These are phyloP conservation scores for Ecliptopera silaceata DNA, from an alignment of 2,888 invertebrate species.

Conservation along the genomic window DNA sequence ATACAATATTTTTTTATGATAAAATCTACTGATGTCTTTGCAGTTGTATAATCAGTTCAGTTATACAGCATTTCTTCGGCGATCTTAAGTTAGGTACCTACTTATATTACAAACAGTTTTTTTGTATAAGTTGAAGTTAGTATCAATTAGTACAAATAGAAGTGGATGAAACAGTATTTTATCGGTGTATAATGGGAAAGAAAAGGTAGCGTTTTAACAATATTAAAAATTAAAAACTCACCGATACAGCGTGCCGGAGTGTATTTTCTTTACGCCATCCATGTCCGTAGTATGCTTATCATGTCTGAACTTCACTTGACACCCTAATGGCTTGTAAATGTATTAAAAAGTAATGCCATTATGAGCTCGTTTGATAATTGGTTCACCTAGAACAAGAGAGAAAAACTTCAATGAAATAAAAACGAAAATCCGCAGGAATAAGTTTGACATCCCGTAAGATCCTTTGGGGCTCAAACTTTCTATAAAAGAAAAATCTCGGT, in stretches of 20 bases:
- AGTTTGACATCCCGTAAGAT: neutral
- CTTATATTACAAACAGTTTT: too few relatives aligned
- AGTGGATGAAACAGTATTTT: too few relatives aligned
- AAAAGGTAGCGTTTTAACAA: too few relatives aligned
- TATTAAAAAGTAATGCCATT: conserved; percentile 64
- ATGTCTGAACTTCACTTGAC: conserved; percentile 60
- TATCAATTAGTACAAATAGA: too few relatives aligned
- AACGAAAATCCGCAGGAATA: neutral
- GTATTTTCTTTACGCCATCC: conserved; percentile 82
- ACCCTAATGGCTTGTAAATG: conserved; percentile 59
- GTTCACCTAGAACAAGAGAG: conserved; percentile 56
- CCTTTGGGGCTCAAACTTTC: too few relatives aligned
- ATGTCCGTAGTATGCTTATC: conserved; percentile 69
- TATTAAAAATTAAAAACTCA: conserved; percentile 54
- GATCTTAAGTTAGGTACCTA: too few relatives aligned
- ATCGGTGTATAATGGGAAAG: too few relatives aligned
- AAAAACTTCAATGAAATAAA: neutral
- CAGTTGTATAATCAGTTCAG: too few relatives aligned
- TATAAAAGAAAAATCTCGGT: too few relatives aligned
- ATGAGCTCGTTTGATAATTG: conserved; percentile 50
- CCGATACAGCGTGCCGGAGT: conserved; percentile 79
- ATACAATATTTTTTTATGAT: neutral
- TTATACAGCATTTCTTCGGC: too few relatives aligned
- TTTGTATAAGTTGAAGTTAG: too few relatives aligned
- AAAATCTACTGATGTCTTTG: too few relatives aligned